phyloP scores from a whole-genome alignment of 2,113 vertebrate genomes.

The Circaetus cinerascens region DNA sequence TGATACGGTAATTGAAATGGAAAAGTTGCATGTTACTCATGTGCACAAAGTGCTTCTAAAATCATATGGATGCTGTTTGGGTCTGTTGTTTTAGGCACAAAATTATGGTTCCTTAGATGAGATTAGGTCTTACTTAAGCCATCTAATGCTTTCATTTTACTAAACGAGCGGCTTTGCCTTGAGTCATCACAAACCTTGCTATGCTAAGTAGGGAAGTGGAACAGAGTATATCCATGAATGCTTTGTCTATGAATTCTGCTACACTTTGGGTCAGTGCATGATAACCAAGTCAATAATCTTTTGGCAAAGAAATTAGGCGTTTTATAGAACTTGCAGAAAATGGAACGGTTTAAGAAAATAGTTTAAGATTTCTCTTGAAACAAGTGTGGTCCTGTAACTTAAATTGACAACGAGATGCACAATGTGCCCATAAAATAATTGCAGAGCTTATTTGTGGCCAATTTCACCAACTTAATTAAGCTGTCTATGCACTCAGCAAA shows the following conservation, averaged over 20 bases:
- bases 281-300: not conserved
- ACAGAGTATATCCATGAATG: not conserved
- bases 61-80: not conserved
- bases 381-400: not conserved
- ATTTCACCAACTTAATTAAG: not conserved
- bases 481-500: not conserved
- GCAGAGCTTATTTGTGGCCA: not conserved
- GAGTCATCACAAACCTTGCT: not conserved
- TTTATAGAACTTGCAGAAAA: not conserved
- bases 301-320: not conserved
- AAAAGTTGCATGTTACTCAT: not conserved
- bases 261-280: not conserved
- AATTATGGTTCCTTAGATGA: not conserved
- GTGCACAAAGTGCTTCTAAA: not conserved
- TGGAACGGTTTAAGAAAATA: not conserved
- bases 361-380: not conserved
- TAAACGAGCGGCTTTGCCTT: not conserved
- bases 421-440: not conserved
- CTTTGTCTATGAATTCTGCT: not conserved
- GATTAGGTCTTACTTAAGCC: not conserved
- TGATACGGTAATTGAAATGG: not conserved
- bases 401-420: not conserved
- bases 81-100: not conserved
- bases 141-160: not conserved
- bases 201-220: not conserved